A percentile compares a stretch with the other conserved stretches of the same genome.
Evolutionary conservation across 2,113 vertebrate genomes (phyloP).

Genomic region (Oxygymnocypris stewartii): DNA sequence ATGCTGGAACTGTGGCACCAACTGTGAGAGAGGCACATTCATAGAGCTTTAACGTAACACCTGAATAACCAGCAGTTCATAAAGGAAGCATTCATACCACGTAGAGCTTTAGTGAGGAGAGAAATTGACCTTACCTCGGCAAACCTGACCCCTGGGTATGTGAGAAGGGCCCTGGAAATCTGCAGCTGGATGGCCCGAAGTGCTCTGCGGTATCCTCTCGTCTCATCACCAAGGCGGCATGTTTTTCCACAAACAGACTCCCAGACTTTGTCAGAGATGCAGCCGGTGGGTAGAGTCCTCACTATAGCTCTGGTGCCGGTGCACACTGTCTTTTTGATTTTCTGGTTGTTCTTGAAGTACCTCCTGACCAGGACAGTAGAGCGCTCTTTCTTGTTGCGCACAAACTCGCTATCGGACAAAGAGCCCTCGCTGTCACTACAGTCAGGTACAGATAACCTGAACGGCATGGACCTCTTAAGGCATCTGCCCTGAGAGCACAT

Average conservation of each 20-base stretch:
- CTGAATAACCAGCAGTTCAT: slow-evolving; percentile 30
- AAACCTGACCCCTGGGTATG: slow-evolving; percentile 47
- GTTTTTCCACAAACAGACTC: slow-evolving; percentile 67
- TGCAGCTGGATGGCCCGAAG: slow-evolving; percentile 51
- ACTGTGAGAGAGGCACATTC: slow-evolving; percentile 13
- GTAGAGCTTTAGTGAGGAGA: slow-evolving; percentile 39
- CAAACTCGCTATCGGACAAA: slow-evolving; percentile 76
- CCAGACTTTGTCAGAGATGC: slow-evolving; percentile 81
- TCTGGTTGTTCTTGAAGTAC: slow-evolving; percentile 91
- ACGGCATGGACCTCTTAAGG: neutral
- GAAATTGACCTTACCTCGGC: slow-evolving; percentile 66
- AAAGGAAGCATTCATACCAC: slow-evolving; percentile 46
- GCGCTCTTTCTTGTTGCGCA: slow-evolving; percentile 84
- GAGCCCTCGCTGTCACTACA: slow-evolving; percentile 60
- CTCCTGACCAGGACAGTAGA: slow-evolving; percentile 90
- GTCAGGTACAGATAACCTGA: slow-evolving; percentile 12
- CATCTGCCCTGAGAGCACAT: slow-evolving; percentile 60
- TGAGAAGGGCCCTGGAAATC: slow-evolving; percentile 63
- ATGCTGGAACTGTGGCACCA: neutral
- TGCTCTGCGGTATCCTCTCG: neutral
- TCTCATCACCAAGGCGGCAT: slow-evolving; percentile 54
- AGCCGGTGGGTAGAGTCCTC: slow-evolving; percentile 84
- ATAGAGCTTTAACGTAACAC: slow-evolving; percentile 17
- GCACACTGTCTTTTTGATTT: slow-evolving; percentile 92
- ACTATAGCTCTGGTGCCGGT: slow-evolving; percentile 89